These are phyloP conservation scores for Grammomys dolichurus DNA, from an alignment of 2,113 vertebrate species.

Conservation along the genomic window DNA sequence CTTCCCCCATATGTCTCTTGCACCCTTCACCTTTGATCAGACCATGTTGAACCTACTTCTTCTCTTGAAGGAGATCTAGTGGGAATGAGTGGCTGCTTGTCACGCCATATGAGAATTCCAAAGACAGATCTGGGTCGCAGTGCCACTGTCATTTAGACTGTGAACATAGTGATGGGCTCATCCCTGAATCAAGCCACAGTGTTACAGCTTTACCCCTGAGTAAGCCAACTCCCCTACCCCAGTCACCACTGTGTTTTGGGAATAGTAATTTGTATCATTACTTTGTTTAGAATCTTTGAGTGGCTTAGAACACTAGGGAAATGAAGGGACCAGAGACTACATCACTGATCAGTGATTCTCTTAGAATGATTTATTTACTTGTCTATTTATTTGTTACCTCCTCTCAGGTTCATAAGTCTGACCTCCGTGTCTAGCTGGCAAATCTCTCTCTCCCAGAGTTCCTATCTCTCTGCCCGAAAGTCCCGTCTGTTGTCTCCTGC, in stretches of 20 bases:
- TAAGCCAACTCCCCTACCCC: not conserved
- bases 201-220: not conserved
- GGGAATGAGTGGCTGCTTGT: not conserved
- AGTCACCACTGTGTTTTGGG: not conserved
- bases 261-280: not conserved
- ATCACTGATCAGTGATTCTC: not conserved
- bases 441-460: too few species aligned
- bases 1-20: not conserved
- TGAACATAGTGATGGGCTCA: not conserved
- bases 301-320: not conserved
- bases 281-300: not conserved
- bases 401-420: too few species aligned
- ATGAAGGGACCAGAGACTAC: not conserved
- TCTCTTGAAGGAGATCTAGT: not conserved
- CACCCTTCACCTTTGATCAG: not conserved
- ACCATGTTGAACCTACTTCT: not conserved
- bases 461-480: too few species aligned
- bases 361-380: not conserved
- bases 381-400: not conserved
- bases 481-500: too few species aligned
- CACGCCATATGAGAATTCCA: not conserved
- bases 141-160: not conserved
- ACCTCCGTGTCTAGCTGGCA: too few species aligned
- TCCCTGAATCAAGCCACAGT: not conserved
- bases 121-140: not conserved